Base-by-base conservation (phyloP, 2,888 invertebrate species). In the Ecdyonurus torrentis region DNA sequence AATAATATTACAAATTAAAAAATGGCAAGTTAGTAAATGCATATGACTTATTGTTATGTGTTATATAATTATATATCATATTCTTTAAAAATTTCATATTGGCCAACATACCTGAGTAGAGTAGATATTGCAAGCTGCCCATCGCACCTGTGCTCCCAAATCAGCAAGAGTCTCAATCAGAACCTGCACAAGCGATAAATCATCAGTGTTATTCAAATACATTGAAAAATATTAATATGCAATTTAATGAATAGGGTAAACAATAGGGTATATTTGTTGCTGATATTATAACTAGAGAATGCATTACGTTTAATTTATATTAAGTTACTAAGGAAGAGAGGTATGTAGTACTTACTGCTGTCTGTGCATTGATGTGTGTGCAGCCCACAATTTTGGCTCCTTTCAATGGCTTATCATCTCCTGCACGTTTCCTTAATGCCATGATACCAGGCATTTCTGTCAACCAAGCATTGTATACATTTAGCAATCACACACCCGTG, bases 341-440 rank as follows among this genome's bases (percentile, higher is more conserved):
- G n/a, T n/a, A n/a, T n/a, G n/a, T n/a, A n/a, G n/a, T n/a, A 72
- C 77, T 74, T 71, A 81, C 97, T 2, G 97, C 98, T 0, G 96
- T 97, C 77, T 98, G 98, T 55, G 97, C 97, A 76, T 96, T 98
- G 71, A 98, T 95, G 77, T 98, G 98, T 61, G 96, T 97, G 76
- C 97, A 98, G 37, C 96, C 97, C 61, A 97, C 94, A 67, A 94
- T 90, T 80, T 91, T 93, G 15, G 97, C 97, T 74, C 95, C 94
- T 74, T 91, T 90, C 69, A 98, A 74, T 0, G 97, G 97, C 70
- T 94, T 95, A 71, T 97, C 96, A 63, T 95, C 93, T 62, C 86
- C 83, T 1, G 96, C 96, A 66, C 96, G 80, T 70, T 91, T 91
- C 61, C 96, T 81, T 68, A 98, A 76, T 1, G 96, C 95, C 86